Evolutionary conservation across 2,888 invertebrate genomes (phyloP).

Genomic region (Linyphia triangularis): DNA sequence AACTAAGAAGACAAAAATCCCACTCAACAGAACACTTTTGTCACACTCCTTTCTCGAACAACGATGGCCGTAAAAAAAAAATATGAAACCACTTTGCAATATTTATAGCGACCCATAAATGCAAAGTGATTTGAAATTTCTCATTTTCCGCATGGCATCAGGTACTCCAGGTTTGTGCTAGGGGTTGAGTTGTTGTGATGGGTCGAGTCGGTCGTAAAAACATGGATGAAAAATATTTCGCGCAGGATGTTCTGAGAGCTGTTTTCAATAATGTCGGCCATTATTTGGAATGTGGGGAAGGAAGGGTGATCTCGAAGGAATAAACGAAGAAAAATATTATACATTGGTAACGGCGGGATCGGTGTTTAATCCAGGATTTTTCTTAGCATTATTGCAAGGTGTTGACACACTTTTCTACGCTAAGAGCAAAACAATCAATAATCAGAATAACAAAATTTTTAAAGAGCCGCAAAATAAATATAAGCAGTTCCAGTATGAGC

Average conservation of each 20-base stretch:
- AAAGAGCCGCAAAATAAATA: too few relatives aligned
- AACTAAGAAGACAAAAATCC: background rate
- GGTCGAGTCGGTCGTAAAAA: constrained; percentile 40
- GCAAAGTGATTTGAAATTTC: constrained; percentile 47
- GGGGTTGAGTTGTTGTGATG: background rate
- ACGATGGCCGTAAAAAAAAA: background rate
- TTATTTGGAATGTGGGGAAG: too few relatives aligned
- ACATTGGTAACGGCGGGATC: too few relatives aligned
- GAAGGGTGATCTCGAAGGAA: too few relatives aligned
- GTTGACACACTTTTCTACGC: too few relatives aligned
- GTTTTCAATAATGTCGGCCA: background rate
- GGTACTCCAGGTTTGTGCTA: background rate
- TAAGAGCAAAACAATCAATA: too few relatives aligned
- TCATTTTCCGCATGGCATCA: constrained; percentile 7
- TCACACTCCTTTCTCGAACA: background rate
- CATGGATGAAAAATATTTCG: background rate
- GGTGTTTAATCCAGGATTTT: too few relatives aligned
- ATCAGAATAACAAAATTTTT: too few relatives aligned
- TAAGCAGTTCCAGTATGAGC: too few relatives aligned
- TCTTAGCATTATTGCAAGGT: too few relatives aligned
- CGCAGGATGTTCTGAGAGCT: background rate
- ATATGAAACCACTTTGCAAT: background rate
- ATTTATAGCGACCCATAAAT: constrained; percentile 30
- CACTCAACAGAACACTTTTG: background rate
- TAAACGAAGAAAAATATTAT: too few relatives aligned